Evolutionary conservation across 2,888 invertebrate genomes (phyloP).

Genomic region (Hypselothyrea guttata): DNA sequence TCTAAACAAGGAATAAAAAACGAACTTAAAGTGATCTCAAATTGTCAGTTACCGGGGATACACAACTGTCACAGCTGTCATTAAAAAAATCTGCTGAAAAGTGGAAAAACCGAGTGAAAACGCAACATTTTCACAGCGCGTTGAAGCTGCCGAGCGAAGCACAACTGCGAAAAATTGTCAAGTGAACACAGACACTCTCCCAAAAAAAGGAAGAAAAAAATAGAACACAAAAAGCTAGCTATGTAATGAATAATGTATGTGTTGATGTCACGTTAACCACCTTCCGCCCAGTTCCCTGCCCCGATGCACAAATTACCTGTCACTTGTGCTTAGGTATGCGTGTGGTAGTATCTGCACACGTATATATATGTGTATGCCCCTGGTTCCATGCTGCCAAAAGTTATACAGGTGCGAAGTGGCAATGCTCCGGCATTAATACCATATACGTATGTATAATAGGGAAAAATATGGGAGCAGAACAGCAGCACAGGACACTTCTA

Average conservation of each 20-base stretch:
- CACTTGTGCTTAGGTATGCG: constrained; percentile 61
- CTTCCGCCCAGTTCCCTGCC: constrained; percentile 30
- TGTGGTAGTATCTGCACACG: constrained; percentile 18
- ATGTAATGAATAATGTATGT: constrained; percentile 65
- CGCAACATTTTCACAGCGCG: constrained; percentile 14
- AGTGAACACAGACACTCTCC: constrained; percentile 12
- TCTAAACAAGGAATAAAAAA: not conserved
- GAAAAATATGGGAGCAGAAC: not conserved
- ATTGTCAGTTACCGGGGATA: too few species aligned
- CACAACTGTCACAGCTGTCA: constrained; percentile 23
- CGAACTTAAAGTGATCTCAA: too few species aligned
- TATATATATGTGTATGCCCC: constrained; percentile 9
- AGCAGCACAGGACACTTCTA: constrained; percentile 29
- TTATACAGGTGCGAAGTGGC: constrained; percentile 30
- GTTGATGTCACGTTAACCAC: constrained; percentile 30
- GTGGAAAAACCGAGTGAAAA: constrained; percentile 27
- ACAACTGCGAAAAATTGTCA: constrained; percentile 51
- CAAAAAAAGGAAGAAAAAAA: not conserved
- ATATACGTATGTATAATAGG: not conserved
- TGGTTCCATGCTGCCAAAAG: constrained; percentile 6
- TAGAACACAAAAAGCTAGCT: constrained; percentile 40
- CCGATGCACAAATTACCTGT: constrained; percentile 73
- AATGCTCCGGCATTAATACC: constrained; percentile 6
- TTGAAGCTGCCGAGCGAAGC: constrained; percentile 22
- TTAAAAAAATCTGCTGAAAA: constrained; percentile 46